A percentile compares a stretch with the other conserved stretches of the same genome.
Evolutionary conservation across 2,797 vertebrate genomes (phyloP).

Genomic region (Pseudomugil tenellus): DNA sequence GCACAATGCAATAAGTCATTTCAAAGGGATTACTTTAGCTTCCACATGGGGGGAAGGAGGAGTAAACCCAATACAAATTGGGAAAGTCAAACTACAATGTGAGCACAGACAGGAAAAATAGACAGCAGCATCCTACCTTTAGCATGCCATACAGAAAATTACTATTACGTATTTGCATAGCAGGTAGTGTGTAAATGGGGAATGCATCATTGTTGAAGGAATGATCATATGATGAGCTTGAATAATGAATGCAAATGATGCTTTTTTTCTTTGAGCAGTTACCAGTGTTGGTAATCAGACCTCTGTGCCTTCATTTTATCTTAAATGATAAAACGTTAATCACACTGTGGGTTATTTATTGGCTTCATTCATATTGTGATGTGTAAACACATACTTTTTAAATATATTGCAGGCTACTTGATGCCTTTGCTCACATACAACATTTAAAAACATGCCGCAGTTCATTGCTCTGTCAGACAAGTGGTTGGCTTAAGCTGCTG

Average conservation of each 20-base stretch:
- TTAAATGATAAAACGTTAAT: too few relatives aligned
- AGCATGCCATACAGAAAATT: neutral
- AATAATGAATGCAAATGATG: too few relatives aligned
- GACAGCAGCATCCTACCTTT: constrained; percentile 1
- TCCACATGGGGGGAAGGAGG: constrained; percentile 22
- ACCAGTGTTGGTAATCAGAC: too few relatives aligned
- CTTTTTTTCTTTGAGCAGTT: too few relatives aligned
- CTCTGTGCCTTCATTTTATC: constrained; percentile 3
- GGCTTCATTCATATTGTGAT: neutral
- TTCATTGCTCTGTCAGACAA: constrained; percentile 9
- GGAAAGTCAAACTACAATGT: constrained; percentile 58
- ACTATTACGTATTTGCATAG: too few relatives aligned
- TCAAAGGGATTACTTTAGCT: constrained; percentile 67
- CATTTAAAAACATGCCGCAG: neutral
- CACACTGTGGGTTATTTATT: too few relatives aligned
- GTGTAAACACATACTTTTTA: neutral
- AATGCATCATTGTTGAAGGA: too few relatives aligned
- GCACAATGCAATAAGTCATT: constrained; percentile 71
- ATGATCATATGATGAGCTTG: too few relatives aligned
- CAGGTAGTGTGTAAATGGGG: too few relatives aligned
- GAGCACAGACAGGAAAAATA: constrained; percentile 25
- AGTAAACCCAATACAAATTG: constrained; percentile 51
- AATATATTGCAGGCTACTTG: neutral
- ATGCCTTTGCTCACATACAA: neutral
- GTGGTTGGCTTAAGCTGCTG: constrained; percentile 29